phyloP scores from a whole-genome alignment of 2,797 vertebrate genomes.

The Hyperoplus lanceolatus region DNA sequence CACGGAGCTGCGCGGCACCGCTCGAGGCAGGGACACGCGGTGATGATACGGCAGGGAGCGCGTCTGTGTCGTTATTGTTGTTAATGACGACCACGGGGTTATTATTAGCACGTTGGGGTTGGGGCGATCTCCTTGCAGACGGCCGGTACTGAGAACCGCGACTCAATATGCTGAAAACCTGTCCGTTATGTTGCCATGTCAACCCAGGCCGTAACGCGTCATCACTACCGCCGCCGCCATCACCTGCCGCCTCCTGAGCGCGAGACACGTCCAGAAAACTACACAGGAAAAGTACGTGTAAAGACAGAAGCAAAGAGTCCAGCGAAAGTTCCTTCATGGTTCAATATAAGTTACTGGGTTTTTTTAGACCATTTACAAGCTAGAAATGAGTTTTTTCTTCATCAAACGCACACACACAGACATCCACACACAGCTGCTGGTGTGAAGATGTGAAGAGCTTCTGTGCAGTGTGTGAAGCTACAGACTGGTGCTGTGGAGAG shows the following conservation, averaged over 20 bases:
- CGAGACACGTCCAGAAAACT: conserved; percentile 70
- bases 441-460: conserved; percentile 10
- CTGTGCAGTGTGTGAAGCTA: conserved; percentile 6
- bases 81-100: conserved; percentile 67
- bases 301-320: conserved; percentile 33
- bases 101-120: too few species aligned
- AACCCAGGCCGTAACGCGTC: conserved; percentile 84
- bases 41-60: conserved; percentile 19
- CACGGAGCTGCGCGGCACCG: conserved; percentile 77
- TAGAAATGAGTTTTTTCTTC: not conserved
- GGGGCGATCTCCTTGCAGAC: conserved; percentile 66
- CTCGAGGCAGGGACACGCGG: conserved; percentile 60
- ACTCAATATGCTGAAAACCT: conserved; percentile 89
- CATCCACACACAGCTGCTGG: not conserved
- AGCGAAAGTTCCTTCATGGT: conserved; percentile 64
- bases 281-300: conserved; percentile 72
- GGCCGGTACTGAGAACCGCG: conserved; percentile 88
- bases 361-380: not conserved
- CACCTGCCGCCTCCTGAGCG: conserved; percentile 77
- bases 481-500: not conserved
- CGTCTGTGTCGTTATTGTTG: conserved; percentile 65
- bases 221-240: conserved; percentile 5
- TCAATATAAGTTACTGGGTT: not conserved
- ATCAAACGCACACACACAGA: too few species aligned
- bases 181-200: conserved; percentile 93